phyloP scores from a whole-genome alignment of 2,797 vertebrate species.

The Protosalanx chinensis region DNA sequence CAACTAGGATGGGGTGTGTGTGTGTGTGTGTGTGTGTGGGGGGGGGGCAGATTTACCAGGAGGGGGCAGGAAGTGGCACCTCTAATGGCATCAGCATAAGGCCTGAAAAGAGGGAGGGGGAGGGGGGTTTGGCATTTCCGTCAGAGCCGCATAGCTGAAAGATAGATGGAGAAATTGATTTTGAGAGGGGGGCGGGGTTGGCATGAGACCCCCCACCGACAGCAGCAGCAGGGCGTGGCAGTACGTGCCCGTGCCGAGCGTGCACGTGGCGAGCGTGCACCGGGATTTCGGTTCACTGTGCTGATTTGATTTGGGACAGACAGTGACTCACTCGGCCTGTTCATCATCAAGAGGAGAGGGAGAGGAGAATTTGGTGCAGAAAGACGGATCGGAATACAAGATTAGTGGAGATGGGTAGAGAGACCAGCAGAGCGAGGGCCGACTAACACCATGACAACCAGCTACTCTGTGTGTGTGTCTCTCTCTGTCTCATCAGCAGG shows the following conservation, averaged over 20 bases:
- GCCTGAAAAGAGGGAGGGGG: conserved; percentile 9
- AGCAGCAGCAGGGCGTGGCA: too few relatives aligned
- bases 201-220: too few relatives aligned
- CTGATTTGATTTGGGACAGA: too few relatives aligned
- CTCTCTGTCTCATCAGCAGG: conserved; percentile 25
- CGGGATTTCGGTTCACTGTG: too few relatives aligned
- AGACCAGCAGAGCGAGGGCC: too few relatives aligned
- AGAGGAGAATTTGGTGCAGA: neutral
- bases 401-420: conserved; percentile 3
- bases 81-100: conserved; percentile 40
- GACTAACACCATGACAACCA: neutral
- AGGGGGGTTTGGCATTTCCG: too few relatives aligned
- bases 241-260: neutral
- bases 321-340: conserved; percentile 5
- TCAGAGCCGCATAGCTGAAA: neutral
- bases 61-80: conserved; percentile 31
- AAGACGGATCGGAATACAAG: neutral
- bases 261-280: neutral
- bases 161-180: neutral
- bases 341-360: neutral
- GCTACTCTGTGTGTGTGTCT: too few relatives aligned
- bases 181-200: neutral
- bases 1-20: conserved; percentile 32
- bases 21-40: too few relatives aligned
- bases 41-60: too few relatives aligned